These are phyloP conservation scores for Cherax destructor DNA, from an alignment of 1,140 invertebrate species.

Conservation along the genomic window DNA sequence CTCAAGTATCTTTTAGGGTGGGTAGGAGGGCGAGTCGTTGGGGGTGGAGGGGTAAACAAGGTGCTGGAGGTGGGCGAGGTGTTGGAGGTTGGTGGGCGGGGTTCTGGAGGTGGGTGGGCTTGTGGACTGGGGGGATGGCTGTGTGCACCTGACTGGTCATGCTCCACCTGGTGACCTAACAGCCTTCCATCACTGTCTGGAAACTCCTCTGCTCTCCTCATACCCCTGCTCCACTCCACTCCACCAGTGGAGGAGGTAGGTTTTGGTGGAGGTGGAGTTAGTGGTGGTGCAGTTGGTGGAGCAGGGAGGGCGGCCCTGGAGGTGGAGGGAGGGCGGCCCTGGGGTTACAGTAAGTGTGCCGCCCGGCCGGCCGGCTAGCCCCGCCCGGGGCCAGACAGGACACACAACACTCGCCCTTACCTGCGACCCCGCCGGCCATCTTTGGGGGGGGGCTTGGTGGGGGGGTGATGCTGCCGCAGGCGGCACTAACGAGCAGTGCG, in stretches of 20 bases:
- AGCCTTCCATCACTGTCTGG: slow-evolving; percentile 17
- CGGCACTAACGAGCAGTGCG: slow-evolving; percentile 56
- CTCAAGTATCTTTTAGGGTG: too few species aligned
- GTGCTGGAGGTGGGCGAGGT: background rate
- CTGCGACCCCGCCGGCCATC: slow-evolving; percentile 30
- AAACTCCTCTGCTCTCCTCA: background rate
- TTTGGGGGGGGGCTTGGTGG: background rate
- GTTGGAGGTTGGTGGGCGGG: slow-evolving; percentile 26
- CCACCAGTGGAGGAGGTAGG: background rate
- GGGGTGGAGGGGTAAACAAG: background rate
- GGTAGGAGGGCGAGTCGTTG: background rate
- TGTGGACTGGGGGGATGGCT: slow-evolving; percentile 31
- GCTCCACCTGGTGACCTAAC: slow-evolving; percentile 41
- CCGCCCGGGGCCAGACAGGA: slow-evolving; percentile 40
- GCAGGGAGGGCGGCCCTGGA: too few species aligned
- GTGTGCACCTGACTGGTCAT: slow-evolving; percentile 48
- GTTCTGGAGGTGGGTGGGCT: slow-evolving; percentile 29
- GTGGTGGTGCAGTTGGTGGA: slow-evolving; percentile 13
- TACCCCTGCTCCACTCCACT: background rate
- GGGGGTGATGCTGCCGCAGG: slow-evolving; percentile 22
- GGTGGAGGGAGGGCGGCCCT: slow-evolving; percentile 4
- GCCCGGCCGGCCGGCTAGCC: slow-evolving; percentile 37
- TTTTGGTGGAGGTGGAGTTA: background rate
- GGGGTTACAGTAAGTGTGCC: slow-evolving; percentile 32
- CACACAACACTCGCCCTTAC: slow-evolving; percentile 49